Base-by-base conservation (phyloP, 2,888 invertebrate species). In the Cephus spinipes region DNA sequence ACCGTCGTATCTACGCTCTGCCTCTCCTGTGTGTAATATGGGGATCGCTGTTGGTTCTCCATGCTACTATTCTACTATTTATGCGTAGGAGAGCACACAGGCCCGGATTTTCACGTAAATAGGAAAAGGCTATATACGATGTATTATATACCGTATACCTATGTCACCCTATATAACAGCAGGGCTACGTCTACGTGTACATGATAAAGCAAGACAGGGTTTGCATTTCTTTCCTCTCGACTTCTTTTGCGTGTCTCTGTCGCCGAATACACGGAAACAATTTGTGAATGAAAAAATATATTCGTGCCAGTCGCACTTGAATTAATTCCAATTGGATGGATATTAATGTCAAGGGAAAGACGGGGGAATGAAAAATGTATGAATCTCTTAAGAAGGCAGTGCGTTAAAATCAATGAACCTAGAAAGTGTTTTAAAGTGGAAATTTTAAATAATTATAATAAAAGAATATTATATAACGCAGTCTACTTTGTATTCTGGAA, bases 1-100 rank as follows among this genome's bases (percentile, higher is more conserved):
- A 68, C 73, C 78, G 73, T 75, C 78, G 71, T 75, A 73, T 76
- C 68, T 36, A 33, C 73, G 35, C 68, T 68, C 77, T 40, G 68
- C 73, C 55, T 31, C 31, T 76, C 23, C 36, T 35, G 23, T n/a
- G 12, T 31, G 68, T 73, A 76, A 73, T 73, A 73, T 73, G n/a
- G 68, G 12, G 34, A 55, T 35, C 32, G 35, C 36, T 73, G 73
- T 32, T 35, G 31, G 73, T 69, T 68, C 31, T 30, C 40, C 73
- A 73, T 71, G 12, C 9, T 55, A 55, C 55, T 6, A 55, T 55
- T 23, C 55, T 2, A 23, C 23, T 23, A 55, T 55, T 55, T 55
- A 55, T 55, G 55, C 55, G 55, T 55, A 55, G 9, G 2, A 23
- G 9, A 55, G 2, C 23, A 55, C 15, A 55, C 55, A 55, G 55